Evolutionary conservation across 1,140 invertebrate genomes (phyloP), one percentile per base, ranked within the genome.

Genomic region (Drosophila varians): DNA sequence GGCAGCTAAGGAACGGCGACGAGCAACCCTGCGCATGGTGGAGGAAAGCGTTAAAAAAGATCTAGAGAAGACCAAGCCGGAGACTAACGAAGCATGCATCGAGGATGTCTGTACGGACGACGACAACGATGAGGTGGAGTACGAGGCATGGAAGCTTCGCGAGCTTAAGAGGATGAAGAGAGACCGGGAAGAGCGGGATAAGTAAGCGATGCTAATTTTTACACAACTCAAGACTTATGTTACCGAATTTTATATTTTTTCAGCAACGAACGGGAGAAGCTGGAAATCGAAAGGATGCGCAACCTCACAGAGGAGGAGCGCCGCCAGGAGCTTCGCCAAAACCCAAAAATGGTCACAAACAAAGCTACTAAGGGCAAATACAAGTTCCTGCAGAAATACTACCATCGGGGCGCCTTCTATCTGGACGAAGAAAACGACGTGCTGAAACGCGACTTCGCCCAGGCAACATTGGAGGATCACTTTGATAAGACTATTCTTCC

Each of bases 331-430:
- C 92, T 96, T 12, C 94, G 97, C 48, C 91, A 96, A n/a, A 99
- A 99, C 93, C 98, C 98, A 0, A 99, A 98, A 92, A 47, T 94
- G 8, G 93, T 99, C 25, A 98, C 97, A 1, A 99, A 99, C 92
- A 98, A 99, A 91, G 95, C 97, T 1, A 93, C 95, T 1, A 99
- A 99, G 93, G 99, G 99, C 54, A 99, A 99, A 93, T 99, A 99
- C 93, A 99, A 99, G 91, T 99, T 99, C 92, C 92, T 99, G 62
- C 99, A 99, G 92, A 99, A 99, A 91, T 99, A 99, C 91, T 99
- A 99, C 91, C 99, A 99, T 93, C 95, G 99, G 80, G 99, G 99
- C 92, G 98, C 97, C 0, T 99, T 99, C 93, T 99, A 97, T 91
- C 93, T 99, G 93, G 97, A 99, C 88, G 94, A 96, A 82, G 98